phyloP scores from a whole-genome alignment of 2,113 vertebrate genomes.

The Syngnathus typhle region DNA sequence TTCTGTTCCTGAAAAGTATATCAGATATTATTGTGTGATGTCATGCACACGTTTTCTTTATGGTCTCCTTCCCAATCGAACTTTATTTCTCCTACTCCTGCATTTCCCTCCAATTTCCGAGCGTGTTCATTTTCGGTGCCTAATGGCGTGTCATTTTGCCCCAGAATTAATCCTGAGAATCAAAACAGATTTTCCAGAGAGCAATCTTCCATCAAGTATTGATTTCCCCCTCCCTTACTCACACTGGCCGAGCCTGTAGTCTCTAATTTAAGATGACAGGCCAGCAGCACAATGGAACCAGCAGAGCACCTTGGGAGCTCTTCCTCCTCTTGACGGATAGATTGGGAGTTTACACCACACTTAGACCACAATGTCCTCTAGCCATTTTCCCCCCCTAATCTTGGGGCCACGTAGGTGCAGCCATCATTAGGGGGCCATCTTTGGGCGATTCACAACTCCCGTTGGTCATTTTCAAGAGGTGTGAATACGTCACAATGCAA shows the following conservation, averaged over 20 bases:
- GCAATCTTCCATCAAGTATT: slow-evolving; percentile 99
- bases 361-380: slow-evolving; percentile 69
- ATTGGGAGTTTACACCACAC: slow-evolving; percentile 64
- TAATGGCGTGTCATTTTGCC: slow-evolving; percentile 99
- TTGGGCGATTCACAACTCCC: slow-evolving; percentile 41
- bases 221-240: slow-evolving; percentile 83
- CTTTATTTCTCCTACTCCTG: slow-evolving; percentile 73
- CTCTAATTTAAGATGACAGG: slow-evolving; percentile 99
- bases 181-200: slow-evolving; percentile 99
- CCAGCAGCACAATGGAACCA: slow-evolving; percentile 93
- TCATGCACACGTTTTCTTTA: too few species aligned
- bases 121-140: slow-evolving; percentile 97
- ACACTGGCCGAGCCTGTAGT: slow-evolving; percentile 99
- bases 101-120: slow-evolving; percentile 99
- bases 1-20: too few species aligned
- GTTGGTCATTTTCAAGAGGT: background rate
- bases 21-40: too few species aligned
- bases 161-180: slow-evolving; percentile 99
- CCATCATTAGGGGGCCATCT: slow-evolving; percentile 74
- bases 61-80: background rate
- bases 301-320: slow-evolving; percentile 93
- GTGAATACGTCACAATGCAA: background rate
- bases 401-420: slow-evolving; percentile 63
- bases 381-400: slow-evolving; percentile 64
- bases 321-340: slow-evolving; percentile 66